Percentiles rank a stretch among this genome's conserved stretches.
Conservation (phyloP, 2,888 invertebrate genomes). For the Alloplasta piceator region DNA sequence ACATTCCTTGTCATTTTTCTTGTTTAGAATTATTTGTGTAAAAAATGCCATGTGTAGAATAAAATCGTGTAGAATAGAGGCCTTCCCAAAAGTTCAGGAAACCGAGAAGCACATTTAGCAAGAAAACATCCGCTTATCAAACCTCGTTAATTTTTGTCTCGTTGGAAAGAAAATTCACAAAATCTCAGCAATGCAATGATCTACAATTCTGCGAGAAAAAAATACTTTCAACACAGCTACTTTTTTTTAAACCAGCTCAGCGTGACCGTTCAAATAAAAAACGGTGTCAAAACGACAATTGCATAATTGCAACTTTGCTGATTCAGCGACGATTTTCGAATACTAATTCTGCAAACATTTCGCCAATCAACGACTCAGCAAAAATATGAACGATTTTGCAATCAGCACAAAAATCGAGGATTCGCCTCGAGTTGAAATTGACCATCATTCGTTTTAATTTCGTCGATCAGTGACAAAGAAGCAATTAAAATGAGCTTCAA, state of each 20-base stretch:
- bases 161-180: too few species aligned
- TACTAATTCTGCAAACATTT: constrained; percentile 7
- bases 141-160: too few species aligned
- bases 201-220: too few species aligned
- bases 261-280: neutral
- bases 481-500: constrained; percentile 26
- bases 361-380: constrained; percentile 9
- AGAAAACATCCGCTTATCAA: too few species aligned
- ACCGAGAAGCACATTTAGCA: too few species aligned
- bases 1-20: too few species aligned
- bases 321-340: constrained; percentile 13
- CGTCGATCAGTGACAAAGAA: neutral
- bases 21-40: too few species aligned
- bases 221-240: too few species aligned
- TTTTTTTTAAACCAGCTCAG: too few species aligned
- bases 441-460: neutral
- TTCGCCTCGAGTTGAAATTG: neutral
- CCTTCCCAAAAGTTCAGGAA: neutral
- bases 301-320: constrained; percentile 6
- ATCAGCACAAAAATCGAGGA: constrained; percentile 2
- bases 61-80: neutral
- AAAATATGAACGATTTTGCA: constrained; percentile 31
- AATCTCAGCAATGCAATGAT: too few species aligned
- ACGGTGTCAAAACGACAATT: constrained; percentile 29
- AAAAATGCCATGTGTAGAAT: neutral